phyloP scores from a whole-genome alignment of 2,113 vertebrate species.

The Pithys albifrons region DNA sequence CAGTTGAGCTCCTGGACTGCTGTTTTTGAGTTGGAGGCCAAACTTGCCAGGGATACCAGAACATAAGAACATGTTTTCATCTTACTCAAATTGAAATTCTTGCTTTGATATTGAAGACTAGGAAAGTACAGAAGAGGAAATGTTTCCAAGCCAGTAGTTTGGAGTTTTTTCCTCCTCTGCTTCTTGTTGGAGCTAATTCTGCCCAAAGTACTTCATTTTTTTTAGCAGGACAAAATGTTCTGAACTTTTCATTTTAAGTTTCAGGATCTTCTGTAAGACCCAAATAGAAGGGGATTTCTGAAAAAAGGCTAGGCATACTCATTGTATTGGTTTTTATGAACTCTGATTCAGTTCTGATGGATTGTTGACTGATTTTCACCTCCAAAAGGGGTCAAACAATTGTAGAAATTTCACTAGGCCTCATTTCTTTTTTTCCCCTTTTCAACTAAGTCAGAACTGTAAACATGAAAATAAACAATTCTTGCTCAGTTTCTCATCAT shows the following conservation, averaged over 20 bases:
- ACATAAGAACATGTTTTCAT: background rate
- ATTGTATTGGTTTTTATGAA: background rate
- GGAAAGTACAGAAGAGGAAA: background rate
- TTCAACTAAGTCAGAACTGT: background rate
- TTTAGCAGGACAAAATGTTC: conserved; percentile 9
- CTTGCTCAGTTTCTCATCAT: conserved; percentile 24
- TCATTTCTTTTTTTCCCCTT: background rate
- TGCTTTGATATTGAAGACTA: background rate
- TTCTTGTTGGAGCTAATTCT: background rate
- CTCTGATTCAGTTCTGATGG: background rate
- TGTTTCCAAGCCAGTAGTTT: background rate
- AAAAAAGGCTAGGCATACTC: background rate
- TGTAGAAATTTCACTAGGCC: conserved; percentile 2
- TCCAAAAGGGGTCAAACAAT: background rate
- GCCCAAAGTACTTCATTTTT: background rate
- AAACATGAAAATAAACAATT: conserved; percentile 49
- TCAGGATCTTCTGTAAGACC: background rate
- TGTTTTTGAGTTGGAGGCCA: background rate
- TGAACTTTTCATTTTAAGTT: background rate
- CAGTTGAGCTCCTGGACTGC: background rate
- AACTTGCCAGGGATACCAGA: background rate
- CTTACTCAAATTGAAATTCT: background rate
- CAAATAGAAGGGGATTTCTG: background rate
- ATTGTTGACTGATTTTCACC: background rate
- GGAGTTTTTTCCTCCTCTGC: background rate